A percentile compares a stretch with the other conserved stretches of the same genome.
phyloP scores from a whole-genome alignment of 2,888 invertebrate genomes.

The Desoria tigrina region DNA sequence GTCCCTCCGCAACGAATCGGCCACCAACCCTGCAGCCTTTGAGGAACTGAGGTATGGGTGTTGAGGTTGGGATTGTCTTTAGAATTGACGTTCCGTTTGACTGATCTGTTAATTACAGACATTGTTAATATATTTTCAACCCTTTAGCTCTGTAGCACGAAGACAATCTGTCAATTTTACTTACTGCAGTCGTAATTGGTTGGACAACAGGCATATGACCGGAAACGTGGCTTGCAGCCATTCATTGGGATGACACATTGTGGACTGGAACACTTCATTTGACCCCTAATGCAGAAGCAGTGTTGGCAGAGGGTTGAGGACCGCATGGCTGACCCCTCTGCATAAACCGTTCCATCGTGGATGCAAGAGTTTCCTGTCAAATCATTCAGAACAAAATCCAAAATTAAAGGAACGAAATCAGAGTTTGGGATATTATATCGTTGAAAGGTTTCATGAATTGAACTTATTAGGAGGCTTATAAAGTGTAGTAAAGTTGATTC shows the following conservation, averaged over 20 bases:
- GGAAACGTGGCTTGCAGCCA: conserved; percentile 68
- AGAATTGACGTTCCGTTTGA: conserved; percentile 50
- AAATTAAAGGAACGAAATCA: too few relatives aligned
- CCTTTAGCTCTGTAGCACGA: too few relatives aligned
- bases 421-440: too few relatives aligned
- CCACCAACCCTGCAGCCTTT: conserved; percentile 69
- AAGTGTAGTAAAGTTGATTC: too few relatives aligned
- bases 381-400: background rate
- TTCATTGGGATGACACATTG: conserved; percentile 74
- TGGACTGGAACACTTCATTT: conserved; percentile 75
- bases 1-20: conserved; percentile 69
- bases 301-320: conserved; percentile 78
- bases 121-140: background rate
- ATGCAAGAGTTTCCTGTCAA: conserved; percentile 61
- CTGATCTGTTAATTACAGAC: conserved; percentile 30
- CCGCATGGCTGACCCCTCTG: conserved; percentile 80
- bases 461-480: too few relatives aligned
- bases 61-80: conserved; percentile 47
- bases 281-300: conserved; percentile 78
- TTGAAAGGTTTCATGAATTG: too few relatives aligned
- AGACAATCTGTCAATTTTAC: too few relatives aligned
- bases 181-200: conserved; percentile 72
- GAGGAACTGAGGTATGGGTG: conserved; percentile 52
- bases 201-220: conserved; percentile 74
- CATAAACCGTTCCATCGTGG: conserved; percentile 71